Base-by-base conservation (phyloP, 37 sponge, comb jelly and placozoan genomes). In the Amphimedon queenslandica region DNA sequence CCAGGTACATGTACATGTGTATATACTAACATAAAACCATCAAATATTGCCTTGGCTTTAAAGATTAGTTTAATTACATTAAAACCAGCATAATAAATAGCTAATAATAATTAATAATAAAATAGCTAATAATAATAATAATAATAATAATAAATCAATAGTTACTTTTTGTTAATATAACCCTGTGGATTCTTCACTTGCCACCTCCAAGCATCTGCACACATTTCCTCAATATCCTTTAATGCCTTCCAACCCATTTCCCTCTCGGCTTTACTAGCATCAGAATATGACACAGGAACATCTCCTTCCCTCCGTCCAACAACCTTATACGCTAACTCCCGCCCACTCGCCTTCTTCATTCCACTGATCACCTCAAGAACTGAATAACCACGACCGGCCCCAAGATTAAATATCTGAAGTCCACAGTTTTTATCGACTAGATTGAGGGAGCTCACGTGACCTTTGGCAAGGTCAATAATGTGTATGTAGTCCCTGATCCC, bases 401-500 rank as follows among this genome's bases (percentile, higher is more conserved):
- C 99, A 42, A 99, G 85, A 67, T 99, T 99, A 82, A 93, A 99
- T 23, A 88, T 72, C 74, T 87, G 92, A 4, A 89, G 71, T 3
- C 93, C 93, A 40, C 77, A 76, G 4, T 82, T 78, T 13, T 75
- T 64, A 4, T 85, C 85, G 2, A 95, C 25, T 34, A 87, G 71
- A 37, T 71, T 76, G 41, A 99, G 77, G 13, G 99, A 89, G 28
- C 89, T 88, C 21, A 90, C 84, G 64, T 99, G 99, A 5, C 96
- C 99, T 28, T 57, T 69, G 8, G 99, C 96, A n/a, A 99, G 73
- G 41, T 99, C 99, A 10, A 94, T 93, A 0, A 97, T 86, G 64
- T 99, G 99, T 66, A 99, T 88, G 76, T 95, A 99, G 75, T 99
- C 99, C n/a, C 99, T 79, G 10, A 99, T 89, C 24, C 99, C 99